Base-by-base conservation (phyloP, 2,113 vertebrate species). In the Trogon surrucura region DNA sequence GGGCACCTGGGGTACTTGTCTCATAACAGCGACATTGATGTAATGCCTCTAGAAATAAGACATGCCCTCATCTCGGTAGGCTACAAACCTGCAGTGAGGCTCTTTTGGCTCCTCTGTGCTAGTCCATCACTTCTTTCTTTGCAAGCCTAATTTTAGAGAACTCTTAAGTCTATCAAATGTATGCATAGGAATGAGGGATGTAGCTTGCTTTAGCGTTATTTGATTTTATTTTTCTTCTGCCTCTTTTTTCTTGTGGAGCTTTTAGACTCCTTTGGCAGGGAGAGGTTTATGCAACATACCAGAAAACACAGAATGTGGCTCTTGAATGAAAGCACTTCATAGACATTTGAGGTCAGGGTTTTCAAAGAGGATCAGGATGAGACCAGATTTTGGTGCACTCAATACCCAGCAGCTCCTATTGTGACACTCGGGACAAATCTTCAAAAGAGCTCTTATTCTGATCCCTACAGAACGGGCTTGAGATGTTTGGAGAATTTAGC, bases 401-500 rank as follows among this genome's bases (percentile, higher is more conserved):
- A 36, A 13, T 50, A 92, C 25, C n/a, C 81, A 92, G 62, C 62
- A 91, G 73, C 50, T 89, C 29, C 66, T 67, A 26, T 57, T 85
- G 58, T 66, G 89, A 77, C 66, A 84, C n/a, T 54, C 36, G 89
- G 74, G 61, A 51, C 62, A 65, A 30, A 88, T 75, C 81, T 97
- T 95, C 94, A 94, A 73, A 95, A 89, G 62, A 87, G 9, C 20
- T 84, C 53, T 85, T 64, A 48, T 38, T 92, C 74, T 82, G 80
- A 57, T 87, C 79, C 45, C 86, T 94, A 45, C 91, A 85, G 70
- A 88, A 82, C 54, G 41, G 73, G 54, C 54, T 79, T 89, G 64
- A 77, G 80, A 57, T 62, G 70, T 81, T 91, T 85, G 80, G 89
- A 89, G 74, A 94, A 88, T 87, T 92, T 93, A 89, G 84, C 54